Evolutionary conservation across 2,888 invertebrate species (phyloP).

Genomic region (Pegoplata infirma): DNA sequence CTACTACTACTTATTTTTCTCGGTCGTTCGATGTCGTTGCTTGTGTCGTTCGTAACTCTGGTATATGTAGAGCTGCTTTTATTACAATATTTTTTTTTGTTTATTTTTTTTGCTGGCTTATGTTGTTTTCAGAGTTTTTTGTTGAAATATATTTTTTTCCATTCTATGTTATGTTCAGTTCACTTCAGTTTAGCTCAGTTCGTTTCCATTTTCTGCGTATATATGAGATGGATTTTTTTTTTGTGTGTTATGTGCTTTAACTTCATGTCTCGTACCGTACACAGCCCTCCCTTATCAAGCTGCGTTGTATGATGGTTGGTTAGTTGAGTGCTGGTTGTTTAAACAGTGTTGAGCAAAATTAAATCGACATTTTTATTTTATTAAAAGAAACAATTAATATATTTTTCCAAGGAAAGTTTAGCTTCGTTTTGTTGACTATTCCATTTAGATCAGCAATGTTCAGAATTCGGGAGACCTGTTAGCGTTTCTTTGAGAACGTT

Average conservation of each 20-base stretch:
- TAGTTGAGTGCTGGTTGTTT: neutral
- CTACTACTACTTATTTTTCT: constrained; percentile 48
- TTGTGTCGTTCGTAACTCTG: constrained; percentile 48
- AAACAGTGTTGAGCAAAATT: neutral
- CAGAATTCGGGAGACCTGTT: too few species aligned
- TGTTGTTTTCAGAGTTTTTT: constrained; percentile 54
- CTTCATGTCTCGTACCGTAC: constrained; percentile 40
- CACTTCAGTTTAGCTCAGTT: constrained; percentile 57
- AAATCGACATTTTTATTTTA: neutral
- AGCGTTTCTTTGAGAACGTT: too few species aligned
- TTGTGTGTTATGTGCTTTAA: constrained; percentile 43
- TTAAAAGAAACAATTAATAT: too few species aligned
- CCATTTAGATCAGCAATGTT: too few species aligned
- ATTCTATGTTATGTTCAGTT: constrained; percentile 50
- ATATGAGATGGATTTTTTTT: constrained; percentile 8
- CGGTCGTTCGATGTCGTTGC: constrained; percentile 58
- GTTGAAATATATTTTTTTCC: constrained; percentile 29
- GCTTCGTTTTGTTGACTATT: too few species aligned
- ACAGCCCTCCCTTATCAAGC: constrained; percentile 43
- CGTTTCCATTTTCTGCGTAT: constrained; percentile 44
- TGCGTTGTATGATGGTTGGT: constrained; percentile 13
- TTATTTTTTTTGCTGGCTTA: constrained; percentile 55
- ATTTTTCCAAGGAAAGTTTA: too few species aligned
- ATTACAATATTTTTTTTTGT: constrained; percentile 49
- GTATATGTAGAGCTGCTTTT: constrained; percentile 57